These are phyloP conservation scores for Papilio dardanus DNA, from an alignment of 1,140 invertebrate genomes.

Conservation along the genomic window DNA sequence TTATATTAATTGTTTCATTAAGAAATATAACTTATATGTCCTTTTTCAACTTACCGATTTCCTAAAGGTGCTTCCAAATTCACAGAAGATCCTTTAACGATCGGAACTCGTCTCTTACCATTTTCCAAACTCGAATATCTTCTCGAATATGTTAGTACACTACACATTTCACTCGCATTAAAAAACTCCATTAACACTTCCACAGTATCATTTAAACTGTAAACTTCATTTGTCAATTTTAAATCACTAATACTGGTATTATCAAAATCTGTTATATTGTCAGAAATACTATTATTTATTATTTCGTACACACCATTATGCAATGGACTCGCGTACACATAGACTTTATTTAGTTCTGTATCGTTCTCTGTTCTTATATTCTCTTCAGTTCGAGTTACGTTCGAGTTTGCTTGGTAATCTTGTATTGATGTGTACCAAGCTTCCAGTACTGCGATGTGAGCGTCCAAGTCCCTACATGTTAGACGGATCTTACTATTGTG, in stretches of 20 bases:
- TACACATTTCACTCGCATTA: conserved; percentile 62
- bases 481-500: conserved; percentile 77
- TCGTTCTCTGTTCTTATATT: conserved; percentile 66
- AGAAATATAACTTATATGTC: too few relatives aligned
- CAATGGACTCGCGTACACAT: conserved; percentile 72
- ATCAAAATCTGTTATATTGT: conserved; percentile 51
- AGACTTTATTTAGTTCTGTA: conserved; percentile 67
- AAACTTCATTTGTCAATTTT: conserved; percentile 55
- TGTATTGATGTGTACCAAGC: conserved; percentile 77
- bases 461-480: conserved; percentile 79
- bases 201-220: conserved; percentile 49
- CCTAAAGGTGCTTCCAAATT: conserved; percentile 75
- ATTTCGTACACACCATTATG: conserved; percentile 74
- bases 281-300: conserved; percentile 60
- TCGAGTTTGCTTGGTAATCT: conserved; percentile 54
- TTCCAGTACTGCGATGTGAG: conserved; percentile 80
- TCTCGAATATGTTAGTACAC: conserved; percentile 55
- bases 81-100: conserved; percentile 57
- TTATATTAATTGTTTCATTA: too few relatives aligned
- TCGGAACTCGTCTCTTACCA: conserved; percentile 52
- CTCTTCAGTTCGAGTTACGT: conserved; percentile 52
- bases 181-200: conserved; percentile 56
- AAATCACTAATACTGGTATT: conserved; percentile 50
- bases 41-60: conserved; percentile 69
- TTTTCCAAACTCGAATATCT: conserved; percentile 71